phyloP scores from a whole-genome alignment of 2,888 invertebrate genomes.

The Abrostola triplasia region DNA sequence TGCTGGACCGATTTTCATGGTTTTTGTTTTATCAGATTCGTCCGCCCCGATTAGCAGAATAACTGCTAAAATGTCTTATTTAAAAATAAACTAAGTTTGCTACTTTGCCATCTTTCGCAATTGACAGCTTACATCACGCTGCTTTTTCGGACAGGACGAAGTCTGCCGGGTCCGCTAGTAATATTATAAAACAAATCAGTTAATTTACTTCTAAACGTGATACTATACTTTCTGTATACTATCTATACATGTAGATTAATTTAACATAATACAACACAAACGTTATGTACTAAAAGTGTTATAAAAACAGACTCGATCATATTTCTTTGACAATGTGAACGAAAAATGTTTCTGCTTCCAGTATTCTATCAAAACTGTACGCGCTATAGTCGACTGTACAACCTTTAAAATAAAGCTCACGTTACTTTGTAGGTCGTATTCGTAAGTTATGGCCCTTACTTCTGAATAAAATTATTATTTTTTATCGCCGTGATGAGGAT shows the following conservation, averaged over 20 bases:
- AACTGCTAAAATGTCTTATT: too few species aligned
- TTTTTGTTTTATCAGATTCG: too few species aligned
- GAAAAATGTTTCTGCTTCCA: conserved; percentile 26
- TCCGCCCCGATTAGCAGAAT: too few species aligned
- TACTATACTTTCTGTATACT: conserved; percentile 7
- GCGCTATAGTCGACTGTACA: conserved; percentile 18
- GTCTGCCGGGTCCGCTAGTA: too few species aligned
- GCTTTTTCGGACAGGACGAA: too few species aligned
- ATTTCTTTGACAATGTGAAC: conserved; percentile 41
- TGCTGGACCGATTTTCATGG: too few species aligned
- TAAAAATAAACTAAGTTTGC: too few species aligned
- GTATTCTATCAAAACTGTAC: conserved; percentile 15
- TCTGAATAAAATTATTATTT: conserved; percentile 46
- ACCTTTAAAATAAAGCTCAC: neutral
- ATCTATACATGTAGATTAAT: conserved; percentile 13
- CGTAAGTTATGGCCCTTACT: conserved; percentile 21
- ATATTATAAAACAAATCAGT: too few species aligned
- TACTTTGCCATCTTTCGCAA: too few species aligned
- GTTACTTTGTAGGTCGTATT: conserved; percentile 5
- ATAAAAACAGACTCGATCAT: conserved; percentile 40
- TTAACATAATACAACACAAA: conserved; percentile 27
- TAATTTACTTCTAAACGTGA: neutral
- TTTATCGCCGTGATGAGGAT: conserved; percentile 44
- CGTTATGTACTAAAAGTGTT: conserved; percentile 38
- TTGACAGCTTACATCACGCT: too few species aligned